phyloP scores from a whole-genome alignment of 2,797 vertebrate species.

The Setipinna tenuifilis region DNA sequence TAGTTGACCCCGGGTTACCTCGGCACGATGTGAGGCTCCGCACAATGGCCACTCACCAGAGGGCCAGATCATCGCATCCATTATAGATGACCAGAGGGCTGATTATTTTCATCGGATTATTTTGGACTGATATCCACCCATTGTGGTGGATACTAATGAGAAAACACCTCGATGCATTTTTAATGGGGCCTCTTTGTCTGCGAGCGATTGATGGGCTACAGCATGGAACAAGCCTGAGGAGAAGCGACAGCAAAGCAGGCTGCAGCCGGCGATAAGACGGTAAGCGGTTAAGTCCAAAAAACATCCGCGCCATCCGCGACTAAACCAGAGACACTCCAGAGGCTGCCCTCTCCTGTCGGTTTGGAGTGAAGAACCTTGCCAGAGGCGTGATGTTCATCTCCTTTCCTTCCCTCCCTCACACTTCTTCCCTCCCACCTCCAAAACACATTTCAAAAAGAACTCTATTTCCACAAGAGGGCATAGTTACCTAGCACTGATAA shows the following conservation, averaged over 20 bases:
- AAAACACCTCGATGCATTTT: constrained; percentile 70
- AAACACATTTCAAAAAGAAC: neutral
- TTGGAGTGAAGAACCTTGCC: neutral
- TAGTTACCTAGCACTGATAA: constrained; percentile 32
- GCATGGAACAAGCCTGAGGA: constrained; percentile 36
- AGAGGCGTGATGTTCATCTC: neutral
- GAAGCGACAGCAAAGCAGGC: constrained; percentile 7
- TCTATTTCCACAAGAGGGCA: constrained; percentile 48
- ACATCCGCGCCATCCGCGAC: neutral
- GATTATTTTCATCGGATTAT: constrained; percentile 13
- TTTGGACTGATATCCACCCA: constrained; percentile 61
- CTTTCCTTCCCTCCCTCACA: neutral
- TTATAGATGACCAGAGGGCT: constrained; percentile 72
- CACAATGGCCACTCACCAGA: constrained; percentile 63
- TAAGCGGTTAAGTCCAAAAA: neutral
- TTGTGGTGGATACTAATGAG: constrained; percentile 63
- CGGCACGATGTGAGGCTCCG: constrained; percentile 44
- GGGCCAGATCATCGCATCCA: constrained; percentile 66
- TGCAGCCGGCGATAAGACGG: constrained; percentile 37
- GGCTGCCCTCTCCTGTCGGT: neutral
- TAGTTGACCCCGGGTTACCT: constrained; percentile 33
- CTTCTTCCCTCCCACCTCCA: neutral
- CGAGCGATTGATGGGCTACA: constrained; percentile 43
- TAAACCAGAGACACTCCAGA: neutral
- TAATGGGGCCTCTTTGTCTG: constrained; percentile 66